phyloP scores from a whole-genome alignment of 2,888 invertebrate species.

The Caprella mutica region DNA sequence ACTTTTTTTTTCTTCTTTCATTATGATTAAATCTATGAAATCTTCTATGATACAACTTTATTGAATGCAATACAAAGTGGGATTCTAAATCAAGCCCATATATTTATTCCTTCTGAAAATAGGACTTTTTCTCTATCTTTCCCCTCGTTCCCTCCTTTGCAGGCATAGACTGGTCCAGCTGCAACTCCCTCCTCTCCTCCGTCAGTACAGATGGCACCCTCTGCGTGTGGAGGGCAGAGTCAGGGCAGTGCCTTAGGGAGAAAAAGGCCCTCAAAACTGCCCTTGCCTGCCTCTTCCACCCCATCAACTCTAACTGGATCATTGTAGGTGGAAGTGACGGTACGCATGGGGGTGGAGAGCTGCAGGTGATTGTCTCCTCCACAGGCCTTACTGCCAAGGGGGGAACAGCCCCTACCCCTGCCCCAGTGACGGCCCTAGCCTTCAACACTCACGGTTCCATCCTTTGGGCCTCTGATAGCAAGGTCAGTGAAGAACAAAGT shows the following conservation, averaged over 20 bases:
- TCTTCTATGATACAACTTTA: too few species aligned
- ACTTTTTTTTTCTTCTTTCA: too few species aligned
- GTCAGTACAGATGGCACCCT: slow-evolving; percentile 62
- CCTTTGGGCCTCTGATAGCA: slow-evolving; percentile 72
- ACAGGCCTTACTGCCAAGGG: slow-evolving; percentile 62
- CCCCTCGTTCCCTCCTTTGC: slow-evolving; percentile 36
- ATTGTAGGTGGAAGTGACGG: slow-evolving; percentile 53
- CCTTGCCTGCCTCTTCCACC: slow-evolving; percentile 65
- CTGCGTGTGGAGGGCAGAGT: slow-evolving; percentile 57
- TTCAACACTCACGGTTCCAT: slow-evolving; percentile 66
- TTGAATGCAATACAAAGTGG: too few species aligned
- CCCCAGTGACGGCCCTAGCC: slow-evolving; percentile 52
- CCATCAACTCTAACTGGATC: slow-evolving; percentile 73
- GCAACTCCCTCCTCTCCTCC: slow-evolving; percentile 70
- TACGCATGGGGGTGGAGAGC: slow-evolving; percentile 59
- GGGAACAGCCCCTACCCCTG: slow-evolving; percentile 47
- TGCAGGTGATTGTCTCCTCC: slow-evolving; percentile 69
- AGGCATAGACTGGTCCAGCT: slow-evolving; percentile 73
- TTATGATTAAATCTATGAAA: too few species aligned
- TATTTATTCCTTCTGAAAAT: too few species aligned
- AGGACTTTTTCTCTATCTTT: too few species aligned
- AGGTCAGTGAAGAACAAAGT: slow-evolving; percentile 44
- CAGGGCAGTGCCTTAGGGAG: slow-evolving; percentile 50
- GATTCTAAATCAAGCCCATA: too few species aligned
- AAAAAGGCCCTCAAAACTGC: slow-evolving; percentile 48